These are phyloP conservation scores for Zosterops borbonicus DNA, from an alignment of 2,113 vertebrate genomes.

Conservation along the genomic window DNA sequence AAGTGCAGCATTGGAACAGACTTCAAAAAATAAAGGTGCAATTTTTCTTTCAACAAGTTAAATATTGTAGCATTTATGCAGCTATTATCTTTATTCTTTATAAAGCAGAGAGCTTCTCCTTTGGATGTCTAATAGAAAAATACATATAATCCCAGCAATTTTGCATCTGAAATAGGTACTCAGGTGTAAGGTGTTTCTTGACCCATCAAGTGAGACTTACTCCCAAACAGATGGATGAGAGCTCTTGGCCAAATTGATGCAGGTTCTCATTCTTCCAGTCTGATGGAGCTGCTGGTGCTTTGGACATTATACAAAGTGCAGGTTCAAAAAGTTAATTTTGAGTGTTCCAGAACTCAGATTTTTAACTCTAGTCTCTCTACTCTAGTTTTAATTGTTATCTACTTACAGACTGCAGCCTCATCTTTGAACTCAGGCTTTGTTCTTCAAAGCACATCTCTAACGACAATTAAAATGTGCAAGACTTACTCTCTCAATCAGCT, in stretches of 20 bases:
- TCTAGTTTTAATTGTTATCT: neutral
- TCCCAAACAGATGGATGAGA: neutral
- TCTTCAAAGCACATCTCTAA: neutral
- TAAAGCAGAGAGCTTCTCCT: neutral
- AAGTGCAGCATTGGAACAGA: slow-evolving; percentile 27
- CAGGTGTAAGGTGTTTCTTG: neutral
- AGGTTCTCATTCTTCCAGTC: neutral
- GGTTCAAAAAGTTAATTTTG: neutral
- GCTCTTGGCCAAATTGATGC: neutral
- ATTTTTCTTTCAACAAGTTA: slow-evolving; percentile 42
- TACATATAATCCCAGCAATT: neutral
- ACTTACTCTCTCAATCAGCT: neutral
- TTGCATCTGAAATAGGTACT: neutral
- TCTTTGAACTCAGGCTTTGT: neutral
- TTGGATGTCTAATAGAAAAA: neutral
- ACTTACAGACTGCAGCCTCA: neutral
- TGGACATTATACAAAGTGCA: neutral
- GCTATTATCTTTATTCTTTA: slow-evolving; percentile 26
- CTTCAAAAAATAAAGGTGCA: slow-evolving; percentile 31
- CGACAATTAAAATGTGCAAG: neutral
- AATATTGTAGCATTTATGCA: slow-evolving; percentile 34
- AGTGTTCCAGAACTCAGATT: neutral
- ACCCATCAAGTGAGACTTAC: neutral
- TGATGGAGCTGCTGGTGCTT: neutral
- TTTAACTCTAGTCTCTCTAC: neutral